Conservation (phyloP, 2,113 vertebrate genomes). For the Equus quagga region DNA sequence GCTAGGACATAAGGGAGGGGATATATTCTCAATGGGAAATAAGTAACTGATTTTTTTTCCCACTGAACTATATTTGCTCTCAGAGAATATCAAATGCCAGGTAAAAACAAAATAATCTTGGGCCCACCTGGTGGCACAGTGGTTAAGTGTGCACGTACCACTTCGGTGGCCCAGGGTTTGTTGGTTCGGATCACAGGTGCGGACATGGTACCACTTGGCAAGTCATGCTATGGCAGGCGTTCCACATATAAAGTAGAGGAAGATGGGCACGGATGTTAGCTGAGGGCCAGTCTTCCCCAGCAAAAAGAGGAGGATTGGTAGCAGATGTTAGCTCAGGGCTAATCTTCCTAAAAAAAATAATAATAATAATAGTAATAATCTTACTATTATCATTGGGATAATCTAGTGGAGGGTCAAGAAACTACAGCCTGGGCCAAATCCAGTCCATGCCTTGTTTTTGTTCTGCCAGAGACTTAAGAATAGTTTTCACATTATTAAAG, state of each 20-base stretch:
- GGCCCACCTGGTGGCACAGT: too few relatives aligned
- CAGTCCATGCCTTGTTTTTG: background rate
- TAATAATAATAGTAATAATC: background rate
- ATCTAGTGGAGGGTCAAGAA: background rate
- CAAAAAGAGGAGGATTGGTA: too few relatives aligned
- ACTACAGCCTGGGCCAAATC: background rate
- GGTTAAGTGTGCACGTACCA: too few relatives aligned
- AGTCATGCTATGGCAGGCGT: too few relatives aligned
- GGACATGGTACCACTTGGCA: too few relatives aligned
- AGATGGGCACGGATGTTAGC: too few relatives aligned
- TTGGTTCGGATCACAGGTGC: too few relatives aligned
- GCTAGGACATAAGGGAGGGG: background rate
- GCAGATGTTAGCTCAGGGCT: too few relatives aligned
- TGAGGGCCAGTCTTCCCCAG: too few relatives aligned
- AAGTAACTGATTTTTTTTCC: background rate
- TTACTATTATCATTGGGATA: background rate
- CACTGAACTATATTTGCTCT: background rate
- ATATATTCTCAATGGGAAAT: background rate
- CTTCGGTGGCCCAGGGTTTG: too few relatives aligned
- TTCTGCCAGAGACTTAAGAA: background rate
- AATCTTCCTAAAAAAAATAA: too few relatives aligned
- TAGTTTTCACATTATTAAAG: background rate
- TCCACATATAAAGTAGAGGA: too few relatives aligned
- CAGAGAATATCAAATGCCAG: slow-evolving; percentile 4
- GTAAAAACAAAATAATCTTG: background rate